Percentiles rank a stretch among this genome's conserved stretches.
Evolutionary conservation across 2,888 invertebrate genomes (phyloP).

Genomic region (Tolmerus cingulatus): DNA sequence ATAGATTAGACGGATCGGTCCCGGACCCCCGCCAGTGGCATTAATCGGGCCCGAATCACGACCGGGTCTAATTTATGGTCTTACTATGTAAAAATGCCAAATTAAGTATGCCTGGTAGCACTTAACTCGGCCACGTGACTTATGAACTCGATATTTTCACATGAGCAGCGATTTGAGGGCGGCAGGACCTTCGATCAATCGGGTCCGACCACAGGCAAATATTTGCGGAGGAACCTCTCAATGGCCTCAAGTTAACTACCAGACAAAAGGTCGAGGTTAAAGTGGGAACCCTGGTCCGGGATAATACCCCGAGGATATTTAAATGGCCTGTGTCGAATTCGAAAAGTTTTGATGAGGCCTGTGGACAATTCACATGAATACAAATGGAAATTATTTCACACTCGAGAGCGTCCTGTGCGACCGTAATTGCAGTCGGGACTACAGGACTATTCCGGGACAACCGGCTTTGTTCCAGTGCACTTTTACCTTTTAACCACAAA

Average conservation of each 20-base stretch:
- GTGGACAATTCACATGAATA: conserved; percentile 46
- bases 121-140: conserved; percentile 46
- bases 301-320: conserved; percentile 46
- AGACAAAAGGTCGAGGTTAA: conserved; percentile 41
- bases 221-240: conserved; percentile 43
- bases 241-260: conserved; percentile 43
- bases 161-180: conserved; percentile 39
- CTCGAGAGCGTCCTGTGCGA: conserved; percentile 42
- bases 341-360: conserved; percentile 39
- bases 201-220: conserved; percentile 43
- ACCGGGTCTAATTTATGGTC: not conserved
- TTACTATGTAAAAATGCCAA: conserved; percentile 17
- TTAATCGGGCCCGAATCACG: conserved; percentile 7
- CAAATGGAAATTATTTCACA: conserved; percentile 46
- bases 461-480: not conserved
- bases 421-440: conserved; percentile 10
- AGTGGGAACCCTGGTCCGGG: not conserved
- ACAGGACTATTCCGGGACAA: not conserved
- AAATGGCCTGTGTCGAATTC: conserved; percentile 45
- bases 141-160: conserved; percentile 41
- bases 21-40: not conserved
- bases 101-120: conserved; percentile 44
- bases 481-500: not conserved
- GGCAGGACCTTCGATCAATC: conserved; percentile 42
- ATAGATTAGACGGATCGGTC: conserved; percentile 42